These are phyloP conservation scores for Trypoxylus dichotomus DNA, from an alignment of 1,140 invertebrate genomes.

Conservation along the genomic window DNA sequence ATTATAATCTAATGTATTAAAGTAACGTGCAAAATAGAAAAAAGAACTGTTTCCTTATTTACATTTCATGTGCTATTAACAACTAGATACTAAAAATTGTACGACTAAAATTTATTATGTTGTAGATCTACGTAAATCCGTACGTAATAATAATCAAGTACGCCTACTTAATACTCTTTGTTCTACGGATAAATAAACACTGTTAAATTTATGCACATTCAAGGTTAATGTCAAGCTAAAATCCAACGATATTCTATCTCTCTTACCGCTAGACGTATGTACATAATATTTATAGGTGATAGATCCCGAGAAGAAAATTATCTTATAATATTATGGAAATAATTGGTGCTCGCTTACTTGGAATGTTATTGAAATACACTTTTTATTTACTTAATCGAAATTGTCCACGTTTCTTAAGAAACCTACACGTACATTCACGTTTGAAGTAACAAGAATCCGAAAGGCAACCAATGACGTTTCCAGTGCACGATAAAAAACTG, in stretches of 20 bases:
- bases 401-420: background rate
- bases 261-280: too few species aligned
- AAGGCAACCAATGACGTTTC: too few species aligned
- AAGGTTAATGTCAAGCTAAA: slow-evolving; percentile 13
- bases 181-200: background rate
- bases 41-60: too few species aligned
- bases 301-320: background rate
- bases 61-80: too few species aligned
- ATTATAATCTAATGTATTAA: background rate
- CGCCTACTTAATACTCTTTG: background rate
- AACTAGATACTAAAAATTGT: too few species aligned
- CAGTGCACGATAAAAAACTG: too few species aligned
- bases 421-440: too few species aligned
- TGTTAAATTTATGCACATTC: background rate
- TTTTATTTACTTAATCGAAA: background rate
- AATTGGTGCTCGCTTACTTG: background rate
- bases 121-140: background rate
- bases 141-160: background rate
- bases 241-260: background rate
- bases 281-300: background rate
- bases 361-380: background rate
- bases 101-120: background rate
- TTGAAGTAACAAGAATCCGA: too few species aligned
- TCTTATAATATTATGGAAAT: background rate
- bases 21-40: background rate